Evolutionary conservation across 2,888 invertebrate genomes (phyloP), one percentile per base, ranked within the genome.

Genomic region (Tridacna gigas): DNA sequence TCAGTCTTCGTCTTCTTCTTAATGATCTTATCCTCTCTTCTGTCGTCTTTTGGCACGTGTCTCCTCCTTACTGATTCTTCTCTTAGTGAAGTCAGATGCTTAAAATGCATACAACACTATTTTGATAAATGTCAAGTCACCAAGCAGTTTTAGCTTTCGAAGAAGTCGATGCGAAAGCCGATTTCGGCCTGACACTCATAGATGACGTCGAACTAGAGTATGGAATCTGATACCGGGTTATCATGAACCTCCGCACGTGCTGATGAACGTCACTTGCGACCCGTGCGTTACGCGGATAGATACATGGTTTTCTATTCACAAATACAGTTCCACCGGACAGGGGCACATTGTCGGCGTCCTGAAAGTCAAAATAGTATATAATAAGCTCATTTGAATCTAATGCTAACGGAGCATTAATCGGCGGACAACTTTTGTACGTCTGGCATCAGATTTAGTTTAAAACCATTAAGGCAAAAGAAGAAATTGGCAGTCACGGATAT

Each of bases 291-390:
- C 77, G 71, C 4, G 91, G 89, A 74, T 83, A 89, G 11, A 83
- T 74, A 77, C 94, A 94, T 20, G 89, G 86, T 78, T 89, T 90
- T 65, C 90, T 88, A 61, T 90, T 89, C n/a, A 94, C 91, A 76
- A 90, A 93, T 18, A 94, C 94, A 0, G 93, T 93, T 0, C 93
- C 94, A 4, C 94, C 94, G 3, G 94, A 92, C 28, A 94, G 89
- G 22, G 94, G 94, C 9, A 94, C 91, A 67, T 89, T 90, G 15
- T 91, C 89, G 0, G 91, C 86, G 28, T 84, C 86, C 93, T 93
- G 71, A 71, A 71, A 71, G 4, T 20, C 11, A 20, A 13, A 25
- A n/a, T 9, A 13, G 15, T 37, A 37, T 4, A 4, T 37, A 7
- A 4, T 37, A 37, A 37, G 3, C 7, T 37, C 37, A 37, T 37